Base-by-base conservation (phyloP, 2,113 vertebrate species). In the Athene cunicularia region DNA sequence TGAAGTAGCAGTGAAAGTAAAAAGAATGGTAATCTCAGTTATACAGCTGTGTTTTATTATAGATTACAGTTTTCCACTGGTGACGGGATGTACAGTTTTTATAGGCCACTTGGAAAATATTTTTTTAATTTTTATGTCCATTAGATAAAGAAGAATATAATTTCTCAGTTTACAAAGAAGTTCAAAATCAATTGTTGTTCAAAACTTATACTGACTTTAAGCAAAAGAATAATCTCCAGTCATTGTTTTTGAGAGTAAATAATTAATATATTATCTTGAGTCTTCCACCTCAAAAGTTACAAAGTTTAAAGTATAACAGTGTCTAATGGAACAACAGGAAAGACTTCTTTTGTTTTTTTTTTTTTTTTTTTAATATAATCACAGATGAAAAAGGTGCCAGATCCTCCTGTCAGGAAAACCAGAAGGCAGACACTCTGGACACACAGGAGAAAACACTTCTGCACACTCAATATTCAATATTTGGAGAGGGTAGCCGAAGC, bases 211-310 rank as follows among this genome's bases (percentile, higher is more conserved):
- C 6, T 80, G 76, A 72, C 68, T 94, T 84, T 83, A 94, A 88
- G 56, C 5, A 75, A 77, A 89, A 43, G 2, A 76, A 85, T 76
- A 88, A 70, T 41, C 62, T 92, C 41, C 5, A 33, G 30, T 82
- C 21, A 18, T 19, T 94, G 49, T n/a, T 58, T 94, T 63, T 76
- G 18, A 58, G 39, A 85, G 47, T 92, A 95, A 93, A 68, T 85
- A 70, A 96, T 80, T 93, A 76, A 90, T 70, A 77, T 6, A 11
- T 89, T 93, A 58, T 67, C 75, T 86, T 90, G 37, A 96, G 41
- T 71, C 73, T 70, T 93, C 80, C 21, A 60, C 53, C 22, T 28
- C 53, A 37, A 75, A 82, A 56, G 43, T 86, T 62, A 55, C 8
- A 91, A n/a, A 3, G 63, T 50, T 77, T 90, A 87, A 97, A 93